Evolutionary conservation across 2,888 invertebrate species (phyloP), one percentile per base, ranked within the genome.

Genomic region (Erebia aethiops): DNA sequence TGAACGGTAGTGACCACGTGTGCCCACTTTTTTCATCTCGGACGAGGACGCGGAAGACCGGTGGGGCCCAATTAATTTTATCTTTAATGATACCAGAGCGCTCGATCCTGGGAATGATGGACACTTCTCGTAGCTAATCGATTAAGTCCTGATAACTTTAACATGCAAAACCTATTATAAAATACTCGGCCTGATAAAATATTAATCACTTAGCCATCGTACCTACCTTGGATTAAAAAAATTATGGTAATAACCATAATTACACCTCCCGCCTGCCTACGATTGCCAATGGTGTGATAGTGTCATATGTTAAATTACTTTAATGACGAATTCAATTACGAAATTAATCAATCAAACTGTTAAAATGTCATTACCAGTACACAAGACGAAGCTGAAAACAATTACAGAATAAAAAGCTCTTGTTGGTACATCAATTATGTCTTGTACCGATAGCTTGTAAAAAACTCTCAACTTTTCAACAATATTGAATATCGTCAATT

Each of bases 1-100:
- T 91, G 92, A 92, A 92, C 92, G 92, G 93, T 93, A 92, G 91
- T 93, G 92, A 91, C 92, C 93, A 93, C 93, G 93, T 93, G 92
- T 89, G 86, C 83, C 81, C 83, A 81, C 82, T 88, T 88, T 89
- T 91, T 91, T 89, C 86, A 84, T 84, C 82, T 76, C 81, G 72
- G 67, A 72, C 75, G 80, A 79, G 79, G 84, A 89, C 87, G 89
- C 92, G 92, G 92, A 92, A 93, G 90, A 90, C 89, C 88, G 87
- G 88, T 87, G 88, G 87, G 72, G 77, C 79, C 84, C 87, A 87
- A 91, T 91, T 90, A 90, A 91, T 88, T 89, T 88, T 88, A 87
- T 87, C 90, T 88, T 62, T 90, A 88, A 90, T 88, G 85, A 86
- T 80, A 77, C 78, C 77, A 75, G 67, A 72, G 58, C 76, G 73